Evolutionary conservation across 2,888 invertebrate genomes (phyloP).

Genomic region (Alitta virens): DNA sequence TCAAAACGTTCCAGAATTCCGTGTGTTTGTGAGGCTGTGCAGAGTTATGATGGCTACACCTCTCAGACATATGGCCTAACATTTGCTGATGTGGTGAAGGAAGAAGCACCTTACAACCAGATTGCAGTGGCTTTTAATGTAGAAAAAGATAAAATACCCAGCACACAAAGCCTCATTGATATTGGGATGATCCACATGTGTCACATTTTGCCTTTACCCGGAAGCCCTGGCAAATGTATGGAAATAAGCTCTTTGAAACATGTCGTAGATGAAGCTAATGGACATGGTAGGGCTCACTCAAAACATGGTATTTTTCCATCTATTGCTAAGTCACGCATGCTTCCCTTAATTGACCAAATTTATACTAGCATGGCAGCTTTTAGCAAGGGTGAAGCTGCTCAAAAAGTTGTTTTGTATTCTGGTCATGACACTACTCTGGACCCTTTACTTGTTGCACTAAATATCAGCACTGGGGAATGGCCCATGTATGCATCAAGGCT

Average conservation of each 20-base stretch:
- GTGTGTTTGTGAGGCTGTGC: too few relatives aligned
- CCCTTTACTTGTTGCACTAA: slow-evolving; percentile 77
- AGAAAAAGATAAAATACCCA: slow-evolving; percentile 63
- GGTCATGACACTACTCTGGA: slow-evolving; percentile 90
- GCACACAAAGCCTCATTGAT: slow-evolving; percentile 72
- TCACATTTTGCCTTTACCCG: slow-evolving; percentile 78
- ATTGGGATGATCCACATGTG: slow-evolving; percentile 81
- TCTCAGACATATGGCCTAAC: too few relatives aligned
- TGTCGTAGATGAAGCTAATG: slow-evolving; percentile 35
- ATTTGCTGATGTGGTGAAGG: too few relatives aligned
- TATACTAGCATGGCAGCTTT: slow-evolving; percentile 53
- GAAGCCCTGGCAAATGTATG: slow-evolving; percentile 60
- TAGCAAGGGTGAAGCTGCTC: slow-evolving; percentile 52
- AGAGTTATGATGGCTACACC: too few relatives aligned
- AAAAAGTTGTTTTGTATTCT: slow-evolving; percentile 78
- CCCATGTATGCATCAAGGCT: slow-evolving; percentile 85
- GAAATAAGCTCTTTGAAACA: slow-evolving; percentile 30
- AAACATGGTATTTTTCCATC: slow-evolving; percentile 48
- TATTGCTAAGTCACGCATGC: slow-evolving; percentile 67
- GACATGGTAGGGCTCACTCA: slow-evolving; percentile 24
- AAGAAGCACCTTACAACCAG: slow-evolving; percentile 57
- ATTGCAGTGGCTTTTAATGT: slow-evolving; percentile 75
- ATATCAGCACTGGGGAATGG: slow-evolving; percentile 64
- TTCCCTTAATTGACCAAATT: slow-evolving; percentile 80
- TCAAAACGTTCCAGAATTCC: too few relatives aligned